phyloP scores from a whole-genome alignment of 2,888 invertebrate genomes.

The Aethes cnicana region DNA sequence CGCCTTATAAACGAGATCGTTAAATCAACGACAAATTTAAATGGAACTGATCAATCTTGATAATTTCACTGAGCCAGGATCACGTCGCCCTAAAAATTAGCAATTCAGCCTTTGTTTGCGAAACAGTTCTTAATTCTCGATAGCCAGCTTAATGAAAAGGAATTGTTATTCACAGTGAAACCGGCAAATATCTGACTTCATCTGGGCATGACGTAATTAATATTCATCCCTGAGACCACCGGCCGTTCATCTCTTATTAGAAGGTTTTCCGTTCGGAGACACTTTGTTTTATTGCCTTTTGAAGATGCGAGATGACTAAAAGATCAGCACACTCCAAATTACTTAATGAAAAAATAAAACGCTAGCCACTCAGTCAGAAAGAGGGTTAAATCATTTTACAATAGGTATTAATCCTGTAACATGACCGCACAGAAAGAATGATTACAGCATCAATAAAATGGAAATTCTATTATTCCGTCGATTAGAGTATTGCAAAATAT shows the following conservation, averaged over 20 bases:
- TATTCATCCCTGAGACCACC: conserved; percentile 59
- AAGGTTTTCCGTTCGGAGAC: conserved; percentile 10
- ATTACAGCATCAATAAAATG: no score
- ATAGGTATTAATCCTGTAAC: no score
- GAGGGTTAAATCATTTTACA: no score
- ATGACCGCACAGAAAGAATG: no score
- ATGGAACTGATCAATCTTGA: conserved; percentile 18
- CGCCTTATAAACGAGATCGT: conserved; percentile 1
- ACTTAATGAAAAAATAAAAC: no score
- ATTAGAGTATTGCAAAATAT: no score
- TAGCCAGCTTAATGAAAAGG: conserved; percentile 35
- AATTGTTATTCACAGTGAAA: conserved; percentile 48
- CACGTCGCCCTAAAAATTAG: conserved; percentile 9
- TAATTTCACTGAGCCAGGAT: conserved; percentile 11
- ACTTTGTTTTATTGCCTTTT: not conserved
- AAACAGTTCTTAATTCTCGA: conserved; percentile 31
- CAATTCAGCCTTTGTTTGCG: conserved; percentile 13
- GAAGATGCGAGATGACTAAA: no score
- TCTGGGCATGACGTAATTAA: conserved; percentile 61
- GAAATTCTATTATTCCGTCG: no score
- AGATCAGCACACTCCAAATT: no score
- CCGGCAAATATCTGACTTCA: conserved; percentile 54
- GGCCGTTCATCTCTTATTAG: conserved; percentile 16
- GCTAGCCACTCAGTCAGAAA: no score
- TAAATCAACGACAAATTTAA: conserved; percentile 14